Base-by-base conservation (phyloP, 1,140 invertebrate genomes). In the Ladona fulva region DNA sequence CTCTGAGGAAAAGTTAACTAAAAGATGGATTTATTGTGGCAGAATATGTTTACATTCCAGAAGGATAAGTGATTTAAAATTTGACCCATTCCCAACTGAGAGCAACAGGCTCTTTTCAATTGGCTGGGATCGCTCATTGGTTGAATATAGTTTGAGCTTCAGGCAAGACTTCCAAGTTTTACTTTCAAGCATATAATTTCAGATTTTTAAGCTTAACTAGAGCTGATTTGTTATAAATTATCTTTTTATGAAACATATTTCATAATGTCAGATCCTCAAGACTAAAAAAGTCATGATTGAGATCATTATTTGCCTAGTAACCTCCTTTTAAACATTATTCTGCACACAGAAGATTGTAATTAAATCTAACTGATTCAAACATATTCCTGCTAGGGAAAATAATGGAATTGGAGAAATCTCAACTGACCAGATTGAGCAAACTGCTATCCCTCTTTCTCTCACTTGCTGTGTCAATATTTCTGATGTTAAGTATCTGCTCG, bases 131-230 rank as follows among this genome's bases (percentile, higher is more conserved):
- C 80, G 86, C n/a, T 82, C 87, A n/a, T 82, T 93, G 83, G 87
- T 92, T 19, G 91, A 92, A 83, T 94, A 93, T 81, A 88, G 92
- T 80, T 84, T 92, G 59, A 85, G 86, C 16, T 83, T 85, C n/a
- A 89, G 87, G 85, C 86, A 81, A 22, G 82, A 84, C 7, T 25
- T 24, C 29, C 29, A 37, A 5, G 3, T 37, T 37, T 37, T 37
- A 37, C 29, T 37, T 37, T 8, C 29, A 37, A 37, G n/a, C n/a
- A 37, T 5, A 37, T 37, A 5, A 37, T 37, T 37, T 37, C 1
- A 37, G 3, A 37, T 37, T 5, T 37, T 37, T 1, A 37, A 37
- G 1, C 29, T 5, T 37, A 37, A 37, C 8, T 8, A 37, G n/a
- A 37, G 29, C 8, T 37, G 3, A 37, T 37, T 37, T 37, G 29